phyloP scores from a whole-genome alignment of 2,797 vertebrate species.

The Lutjanus campechanus region DNA sequence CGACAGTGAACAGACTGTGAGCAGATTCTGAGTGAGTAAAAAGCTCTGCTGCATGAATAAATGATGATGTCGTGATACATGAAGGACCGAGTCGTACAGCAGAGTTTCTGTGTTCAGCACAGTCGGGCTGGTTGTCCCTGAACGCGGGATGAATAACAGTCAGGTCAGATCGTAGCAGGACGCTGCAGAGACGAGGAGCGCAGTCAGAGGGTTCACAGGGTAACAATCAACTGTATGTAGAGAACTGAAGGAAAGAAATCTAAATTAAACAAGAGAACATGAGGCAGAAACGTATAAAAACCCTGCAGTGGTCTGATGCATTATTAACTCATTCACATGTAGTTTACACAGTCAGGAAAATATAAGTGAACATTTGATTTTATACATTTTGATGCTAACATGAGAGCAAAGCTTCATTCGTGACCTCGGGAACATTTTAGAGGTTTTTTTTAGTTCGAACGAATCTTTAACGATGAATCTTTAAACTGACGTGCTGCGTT shows the following conservation, averaged over 20 bases:
- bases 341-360: background rate
- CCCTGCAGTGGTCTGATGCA: background rate
- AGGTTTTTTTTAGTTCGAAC: background rate
- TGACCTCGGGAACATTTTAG: background rate
- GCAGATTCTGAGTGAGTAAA: conserved; percentile 10
- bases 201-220: background rate
- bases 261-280: conserved; percentile 27
- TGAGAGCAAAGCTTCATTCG: background rate
- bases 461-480: background rate
- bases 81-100: conserved; percentile 17
- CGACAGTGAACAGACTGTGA: background rate
- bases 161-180: background rate
- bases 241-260: background rate
- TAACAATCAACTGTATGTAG: too few species aligned
- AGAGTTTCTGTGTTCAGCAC: conserved; percentile 11
- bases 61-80: conserved; percentile 37
- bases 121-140: background rate
- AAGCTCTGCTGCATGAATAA: conserved; percentile 60
- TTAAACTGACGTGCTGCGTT: background rate
- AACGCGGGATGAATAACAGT: background rate
- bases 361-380: background rate
- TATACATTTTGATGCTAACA: too few species aligned
- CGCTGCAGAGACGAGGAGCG: background rate
- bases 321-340: background rate
- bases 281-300: background rate